A percentile compares a stretch with the other conserved stretches of the same genome.
Evolutionary conservation across 2,113 vertebrate genomes (phyloP).

Genomic region (Murina feae): DNA sequence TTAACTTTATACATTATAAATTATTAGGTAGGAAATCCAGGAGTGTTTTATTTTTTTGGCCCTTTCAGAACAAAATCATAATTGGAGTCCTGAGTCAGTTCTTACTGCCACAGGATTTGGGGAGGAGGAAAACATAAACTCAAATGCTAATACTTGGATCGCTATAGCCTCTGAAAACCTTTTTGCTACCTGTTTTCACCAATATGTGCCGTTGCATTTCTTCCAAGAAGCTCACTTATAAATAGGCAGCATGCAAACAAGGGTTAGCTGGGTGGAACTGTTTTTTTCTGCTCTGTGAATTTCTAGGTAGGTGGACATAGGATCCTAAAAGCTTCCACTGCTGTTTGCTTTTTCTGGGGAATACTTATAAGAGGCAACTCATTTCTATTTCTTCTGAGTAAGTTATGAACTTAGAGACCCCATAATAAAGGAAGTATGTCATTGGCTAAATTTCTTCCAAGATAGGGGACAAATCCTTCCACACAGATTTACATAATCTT

Average conservation of each 20-base stretch:
- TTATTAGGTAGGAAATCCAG: background rate
- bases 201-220: background rate
- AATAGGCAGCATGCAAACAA: background rate
- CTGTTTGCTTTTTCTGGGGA: background rate
- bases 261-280: background rate
- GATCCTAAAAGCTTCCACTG: background rate
- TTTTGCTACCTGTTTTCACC: background rate
- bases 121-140: background rate
- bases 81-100: background rate
- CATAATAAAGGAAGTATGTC: background rate
- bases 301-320: background rate
- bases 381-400: background rate
- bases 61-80: background rate
- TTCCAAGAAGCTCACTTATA: background rate
- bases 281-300: background rate
- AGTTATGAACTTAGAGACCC: background rate
- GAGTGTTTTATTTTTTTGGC: background rate
- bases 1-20: background rate
- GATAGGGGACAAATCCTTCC: background rate
- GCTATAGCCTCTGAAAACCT: background rate
- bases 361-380: background rate
- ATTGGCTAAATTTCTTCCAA: background rate
- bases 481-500: background rate
- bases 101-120: background rate
- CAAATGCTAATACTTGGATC: background rate